Evolutionary conservation across 2,113 vertebrate genomes (phyloP), one percentile per base, ranked within the genome.

Genomic region (Hemibagrus wyckioides): DNA sequence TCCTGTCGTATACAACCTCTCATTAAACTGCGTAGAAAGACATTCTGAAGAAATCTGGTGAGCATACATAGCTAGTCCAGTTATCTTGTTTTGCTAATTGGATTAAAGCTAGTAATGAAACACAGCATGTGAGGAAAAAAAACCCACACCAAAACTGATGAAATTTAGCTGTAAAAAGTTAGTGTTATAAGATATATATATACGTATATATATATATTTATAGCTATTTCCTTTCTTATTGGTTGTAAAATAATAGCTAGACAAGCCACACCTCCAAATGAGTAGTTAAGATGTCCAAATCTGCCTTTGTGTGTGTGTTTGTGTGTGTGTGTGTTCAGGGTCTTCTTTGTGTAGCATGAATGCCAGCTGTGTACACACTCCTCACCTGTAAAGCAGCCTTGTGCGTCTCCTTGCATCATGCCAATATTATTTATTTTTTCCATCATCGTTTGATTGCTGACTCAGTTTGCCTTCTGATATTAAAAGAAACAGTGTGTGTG

Each of bases 321-420:
- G 25, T 25, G 41, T 50, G 41, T 77, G 13, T 50, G 73, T 76
- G 41, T 76, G 3, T 50, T 73, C 3, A 44, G 71, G 4, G 21
- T 75, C 41, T 44, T 23, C 23, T 75, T 75, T 75, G 75, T 77
- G 48, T 17, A 77, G 50, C 44, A 28, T 77, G 44, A n/a, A 15
- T 50, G 44, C 41, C 69, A 76, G 41, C 25, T 76, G 73, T 76
- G 75, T 77, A 75, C 71, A 48, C 41, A 75, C 39, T 77, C 75
- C 44, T 15, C 28, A 77, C 44, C 44, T 77, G 44, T 76, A 75
- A 1, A 48, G 11, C 6, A 25, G 73, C 41, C 73, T 52, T 54
- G 48, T 79, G n/a, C 50, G 3, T 33, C 50, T 79, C 19, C 9
- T 56, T 4, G 1, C n/a, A 77, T 52, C 15, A 54, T 33, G 17